Evolutionary conservation across 64 coral and sea anemone species (phyloP), one percentile per base, ranked within the genome.

Genomic region (Stylophora pistillata): DNA sequence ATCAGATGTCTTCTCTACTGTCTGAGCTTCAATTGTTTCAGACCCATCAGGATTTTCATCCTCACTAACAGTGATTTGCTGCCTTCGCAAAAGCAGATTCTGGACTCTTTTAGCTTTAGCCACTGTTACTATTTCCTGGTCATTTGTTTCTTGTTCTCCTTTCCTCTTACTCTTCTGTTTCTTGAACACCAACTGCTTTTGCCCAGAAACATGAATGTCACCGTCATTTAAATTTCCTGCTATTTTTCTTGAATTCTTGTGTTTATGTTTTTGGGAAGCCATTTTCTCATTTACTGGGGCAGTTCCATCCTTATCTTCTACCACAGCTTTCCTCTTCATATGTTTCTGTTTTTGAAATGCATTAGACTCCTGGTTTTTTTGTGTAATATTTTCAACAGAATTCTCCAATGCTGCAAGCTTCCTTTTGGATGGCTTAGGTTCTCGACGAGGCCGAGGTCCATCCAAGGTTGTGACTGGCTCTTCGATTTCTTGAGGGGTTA

Each of bases 361-460:
- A 31, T 52, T 20, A 52, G 11, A n/a, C 75, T 77, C 18, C 56
- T 77, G 75, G 41, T 54, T 77, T 55, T 77, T 53, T 12, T 77
- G 9, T 55, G 75, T n/a, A 77, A 54, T 77, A 53, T 25, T 53
- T 55, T 77, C 52, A 55, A 23, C 21, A 55, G 23, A 78, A 78
- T 57, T 53, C 28, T 78, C 41, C 75, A 77, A 77, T 77, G 74
- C 34, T 54, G 75, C 75, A 56, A 77, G 75, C 53, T 77, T 77
- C 75, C 27, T 77, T 77, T 77, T 77, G 21, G 75, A 55, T 77
- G 75, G 75, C 75, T 77, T 77, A 77, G 75, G 75, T 37, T 77
- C 56, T 77, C 74, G 75, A 20, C 18, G 52, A 77, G 47, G 47
- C 75, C 52, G 75, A 55, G 75, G 75, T 77, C 41, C 34, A 77